These are phyloP conservation scores for Hetaerina titia DNA, from an alignment of 2,888 invertebrate species.

Conservation along the genomic window DNA sequence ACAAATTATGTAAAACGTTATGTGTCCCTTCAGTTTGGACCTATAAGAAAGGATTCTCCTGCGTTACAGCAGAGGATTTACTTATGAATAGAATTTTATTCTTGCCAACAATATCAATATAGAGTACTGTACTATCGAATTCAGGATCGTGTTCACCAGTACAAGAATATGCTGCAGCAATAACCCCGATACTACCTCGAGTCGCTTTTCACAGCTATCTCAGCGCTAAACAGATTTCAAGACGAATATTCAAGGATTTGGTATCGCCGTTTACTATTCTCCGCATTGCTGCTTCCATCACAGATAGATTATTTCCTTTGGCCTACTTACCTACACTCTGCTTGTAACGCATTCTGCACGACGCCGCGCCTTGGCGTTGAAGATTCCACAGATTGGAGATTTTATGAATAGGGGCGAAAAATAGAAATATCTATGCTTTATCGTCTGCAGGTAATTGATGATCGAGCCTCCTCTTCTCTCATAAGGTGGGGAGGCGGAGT, in stretches of 20 bases:
- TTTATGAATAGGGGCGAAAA: not conserved
- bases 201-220: not conserved
- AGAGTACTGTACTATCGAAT: too few relatives aligned
- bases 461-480: not conserved
- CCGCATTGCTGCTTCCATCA: not conserved
- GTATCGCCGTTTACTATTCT: not conserved
- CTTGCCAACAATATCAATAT: too few relatives aligned
- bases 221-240: not conserved
- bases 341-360: not conserved
- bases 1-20: too few relatives aligned
- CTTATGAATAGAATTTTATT: too few relatives aligned
- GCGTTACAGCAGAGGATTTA: too few relatives aligned
- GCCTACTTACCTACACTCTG: not conserved
- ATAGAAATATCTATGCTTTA: not conserved
- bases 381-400: not conserved
- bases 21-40: too few relatives aligned
- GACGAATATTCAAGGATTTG: not conserved
- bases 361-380: not conserved
- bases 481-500: not conserved
- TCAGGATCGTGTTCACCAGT: too few relatives aligned
- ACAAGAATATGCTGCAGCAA: too few relatives aligned
- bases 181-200: too few relatives aligned
- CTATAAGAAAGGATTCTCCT: too few relatives aligned
- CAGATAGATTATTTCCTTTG: not conserved
- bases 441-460: slow-evolving; percentile 15